Conservation (phyloP, 2,888 invertebrate genomes). For the Tillus elongatus region DNA sequence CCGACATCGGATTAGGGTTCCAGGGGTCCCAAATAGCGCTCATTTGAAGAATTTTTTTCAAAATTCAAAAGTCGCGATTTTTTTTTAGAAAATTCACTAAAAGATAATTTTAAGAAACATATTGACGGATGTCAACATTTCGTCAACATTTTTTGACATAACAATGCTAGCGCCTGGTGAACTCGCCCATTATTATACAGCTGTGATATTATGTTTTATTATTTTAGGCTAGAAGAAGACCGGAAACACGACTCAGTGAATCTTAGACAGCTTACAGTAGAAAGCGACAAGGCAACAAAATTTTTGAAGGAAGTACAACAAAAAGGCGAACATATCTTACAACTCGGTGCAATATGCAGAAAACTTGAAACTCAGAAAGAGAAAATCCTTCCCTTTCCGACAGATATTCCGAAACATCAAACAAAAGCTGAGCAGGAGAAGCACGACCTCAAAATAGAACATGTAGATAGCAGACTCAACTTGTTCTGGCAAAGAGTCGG, state of each 20-base stretch:
- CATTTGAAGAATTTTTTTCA: too few relatives aligned
- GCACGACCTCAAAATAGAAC: background rate
- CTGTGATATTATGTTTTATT: background rate
- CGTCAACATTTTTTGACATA: too few relatives aligned
- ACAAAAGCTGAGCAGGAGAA: background rate
- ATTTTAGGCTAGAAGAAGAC: constrained; percentile 42
- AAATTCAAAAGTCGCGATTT: too few relatives aligned
- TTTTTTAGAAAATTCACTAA: too few relatives aligned
- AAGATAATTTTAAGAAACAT: too few relatives aligned
- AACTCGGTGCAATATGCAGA: constrained; percentile 53
- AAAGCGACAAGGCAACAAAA: constrained; percentile 51
- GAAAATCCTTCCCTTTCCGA: constrained; percentile 40
- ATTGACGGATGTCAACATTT: too few relatives aligned
- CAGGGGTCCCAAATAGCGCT: too few relatives aligned
- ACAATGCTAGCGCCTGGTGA: too few relatives aligned
- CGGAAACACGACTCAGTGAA: constrained; percentile 45
- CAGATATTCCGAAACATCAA: background rate
- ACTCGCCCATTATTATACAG: too few relatives aligned
- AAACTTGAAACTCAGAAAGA: constrained; percentile 58
- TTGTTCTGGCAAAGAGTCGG: background rate
- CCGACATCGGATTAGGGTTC: too few relatives aligned
- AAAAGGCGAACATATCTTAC: constrained; percentile 53
- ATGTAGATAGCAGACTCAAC: background rate
- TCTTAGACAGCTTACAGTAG: constrained; percentile 52
- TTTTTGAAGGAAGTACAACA: constrained; percentile 46